Conservation (phyloP, 1,140 invertebrate species). For the Pogonomyrmex californicus region DNA sequence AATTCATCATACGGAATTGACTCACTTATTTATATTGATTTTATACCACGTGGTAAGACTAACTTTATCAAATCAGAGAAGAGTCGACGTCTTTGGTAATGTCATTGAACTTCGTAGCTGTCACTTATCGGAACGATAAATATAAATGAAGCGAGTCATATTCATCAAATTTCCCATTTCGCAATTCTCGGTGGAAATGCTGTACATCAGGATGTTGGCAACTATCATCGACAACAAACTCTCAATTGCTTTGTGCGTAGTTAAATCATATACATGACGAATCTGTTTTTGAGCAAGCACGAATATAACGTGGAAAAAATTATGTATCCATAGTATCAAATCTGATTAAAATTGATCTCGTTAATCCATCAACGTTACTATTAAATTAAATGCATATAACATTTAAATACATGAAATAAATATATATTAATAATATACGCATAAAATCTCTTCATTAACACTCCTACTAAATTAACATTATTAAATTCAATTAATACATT, state of each 20-base stretch:
- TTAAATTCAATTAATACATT: no score
- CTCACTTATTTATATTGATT: not conserved
- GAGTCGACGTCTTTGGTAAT: not conserved
- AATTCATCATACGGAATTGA: not conserved
- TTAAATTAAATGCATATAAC: no score
- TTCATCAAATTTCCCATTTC: slow-evolving; percentile 24
- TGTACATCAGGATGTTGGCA: slow-evolving; percentile 2
- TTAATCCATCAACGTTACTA: no score
- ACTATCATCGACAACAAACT: not conserved
- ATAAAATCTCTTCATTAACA: no score
- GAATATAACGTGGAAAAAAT: not conserved
- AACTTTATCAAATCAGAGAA: not conserved
- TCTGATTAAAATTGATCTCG: no score
- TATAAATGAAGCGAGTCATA: not conserved
- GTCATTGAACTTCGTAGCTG: not conserved
- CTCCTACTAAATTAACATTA: no score
- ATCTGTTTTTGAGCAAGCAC: slow-evolving; percentile 24
- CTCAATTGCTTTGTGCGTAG: slow-evolving; percentile 1
- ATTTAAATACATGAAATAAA: no score
- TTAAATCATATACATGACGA: not conserved
- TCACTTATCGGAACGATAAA: not conserved
- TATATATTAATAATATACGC: no score
- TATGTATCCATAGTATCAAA: no score
- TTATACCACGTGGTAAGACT: not conserved
- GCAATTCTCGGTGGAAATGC: not conserved